Evolutionary conservation across 2,888 invertebrate species (phyloP), one percentile per base, ranked within the genome.

Genomic region (Aricia artaxerxes): DNA sequence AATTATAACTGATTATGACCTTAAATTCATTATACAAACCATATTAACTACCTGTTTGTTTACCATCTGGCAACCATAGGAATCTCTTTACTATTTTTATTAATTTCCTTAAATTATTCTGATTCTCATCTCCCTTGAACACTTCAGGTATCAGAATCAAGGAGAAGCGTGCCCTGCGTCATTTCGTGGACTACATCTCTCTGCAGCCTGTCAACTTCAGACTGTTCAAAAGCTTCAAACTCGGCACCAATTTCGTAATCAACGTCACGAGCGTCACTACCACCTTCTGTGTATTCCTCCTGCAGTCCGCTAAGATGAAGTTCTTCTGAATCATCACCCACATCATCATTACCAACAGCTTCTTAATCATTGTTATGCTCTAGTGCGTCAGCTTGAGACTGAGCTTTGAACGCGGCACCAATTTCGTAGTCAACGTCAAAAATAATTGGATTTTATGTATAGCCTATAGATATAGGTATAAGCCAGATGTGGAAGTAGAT

Each of bases 271-370:
- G 35, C 4, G 49, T 76, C 16, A 53, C 76, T n/a, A 16, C 16
- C 4, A 76, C 76, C 13, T 76, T 57, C 35, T 76, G 53, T 1
- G 57, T 76, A 13, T 76, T 76, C 35, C 11, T 76, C 2, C 31
- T 76, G 76, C 57, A 76, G 35, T 76, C 76, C 11, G 76, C 16
- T 31, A 76, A 76, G n/a, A 35, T 53, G 13, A 76, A 76, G 57
- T 76, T 76, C 31, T 76, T 76, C 35, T 76, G 35, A 76, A 40
- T 40, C 1, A 1, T 38, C 24, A 24, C n/a, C 49, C 40, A 11
- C 35, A 35, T 69, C 4, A 31, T 13, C 31, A 31, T 69, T 9
- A 11, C 9, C 53, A 53, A 53, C 3, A 53, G 4, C 53, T 53
- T 53, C 4, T 53, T 0, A 53, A 53, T 53, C 7, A 76, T n/a